Evolutionary conservation across 2,797 vertebrate genomes (phyloP).

Genomic region (Trachurus trachurus): DNA sequence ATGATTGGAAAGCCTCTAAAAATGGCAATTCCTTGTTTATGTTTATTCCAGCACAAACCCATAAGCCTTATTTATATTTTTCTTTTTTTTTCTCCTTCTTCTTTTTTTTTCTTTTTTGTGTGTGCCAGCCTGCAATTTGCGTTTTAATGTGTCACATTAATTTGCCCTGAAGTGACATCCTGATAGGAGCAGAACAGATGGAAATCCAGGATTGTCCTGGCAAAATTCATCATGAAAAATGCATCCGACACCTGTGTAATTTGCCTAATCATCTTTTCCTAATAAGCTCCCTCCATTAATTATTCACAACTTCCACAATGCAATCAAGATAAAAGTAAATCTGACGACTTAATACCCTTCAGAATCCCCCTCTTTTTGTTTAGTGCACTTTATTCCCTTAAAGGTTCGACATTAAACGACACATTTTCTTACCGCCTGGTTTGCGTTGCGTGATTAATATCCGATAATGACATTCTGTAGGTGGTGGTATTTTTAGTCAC

Average conservation of each 20-base stretch:
- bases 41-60: conserved; percentile 70
- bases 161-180: conserved; percentile 95
- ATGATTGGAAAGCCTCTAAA: conserved; percentile 58
- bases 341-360: conserved; percentile 98
- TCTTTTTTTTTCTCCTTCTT: conserved; percentile 47
- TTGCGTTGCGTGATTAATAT: not conserved
- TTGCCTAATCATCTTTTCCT: conserved; percentile 99
- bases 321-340: conserved; percentile 99
- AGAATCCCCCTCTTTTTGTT: not conserved
- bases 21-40: conserved; percentile 59
- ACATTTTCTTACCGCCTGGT: not conserved
- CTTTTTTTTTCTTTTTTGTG: conserved; percentile 72
- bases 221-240: conserved; percentile 99
- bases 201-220: conserved; percentile 96
- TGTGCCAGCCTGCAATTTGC: conserved; percentile 82
- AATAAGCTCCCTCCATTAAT: conserved; percentile 99
- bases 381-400: not conserved
- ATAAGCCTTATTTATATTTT: conserved; percentile 73
- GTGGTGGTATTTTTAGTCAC: not conserved
- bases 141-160: conserved; percentile 88
- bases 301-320: conserved; percentile 99
- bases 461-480: not conserved
- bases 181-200: conserved; percentile 97
- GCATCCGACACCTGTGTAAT: conserved; percentile 99
- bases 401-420: not conserved